Percentiles rank a stretch among this genome's conserved stretches.
These are phyloP conservation scores for Gymnogyps californianus DNA, from an alignment of 2,113 vertebrate species.

Conservation along the genomic window DNA sequence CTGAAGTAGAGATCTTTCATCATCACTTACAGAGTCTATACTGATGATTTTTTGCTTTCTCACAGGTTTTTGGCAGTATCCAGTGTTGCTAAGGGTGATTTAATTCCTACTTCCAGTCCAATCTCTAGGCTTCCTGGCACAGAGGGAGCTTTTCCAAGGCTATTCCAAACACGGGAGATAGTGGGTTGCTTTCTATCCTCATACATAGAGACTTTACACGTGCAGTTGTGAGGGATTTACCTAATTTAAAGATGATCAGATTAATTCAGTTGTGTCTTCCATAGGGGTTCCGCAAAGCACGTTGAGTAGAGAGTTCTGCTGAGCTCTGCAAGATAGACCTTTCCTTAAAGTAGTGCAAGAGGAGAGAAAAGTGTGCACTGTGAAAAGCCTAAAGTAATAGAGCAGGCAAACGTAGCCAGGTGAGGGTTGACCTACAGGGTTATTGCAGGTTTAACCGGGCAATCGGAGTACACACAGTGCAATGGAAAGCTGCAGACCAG, in stretches of 20 bases:
- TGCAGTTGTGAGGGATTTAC: background rate
- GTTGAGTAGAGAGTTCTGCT: background rate
- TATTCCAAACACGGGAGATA: background rate
- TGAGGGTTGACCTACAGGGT: background rate
- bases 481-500: background rate
- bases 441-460: background rate
- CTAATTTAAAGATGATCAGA: background rate
- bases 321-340: background rate
- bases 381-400: background rate
- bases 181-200: background rate
- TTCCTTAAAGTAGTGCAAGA: background rate
- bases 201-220: fast-evolving
- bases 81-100: background rate
- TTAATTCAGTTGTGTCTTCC: background rate
- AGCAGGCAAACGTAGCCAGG: background rate
- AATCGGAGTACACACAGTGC: background rate
- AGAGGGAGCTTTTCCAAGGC: background rate
- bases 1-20: background rate
- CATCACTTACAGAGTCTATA: background rate
- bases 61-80: background rate
- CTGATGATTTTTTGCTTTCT: background rate
- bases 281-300: background rate
- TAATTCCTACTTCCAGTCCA: background rate
- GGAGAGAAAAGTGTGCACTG: background rate
- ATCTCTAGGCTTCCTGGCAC: background rate